These are phyloP conservation scores for Hormiphora californensis DNA, from an alignment of 37 sponge, comb jelly and placozoan species.

Conservation along the genomic window DNA sequence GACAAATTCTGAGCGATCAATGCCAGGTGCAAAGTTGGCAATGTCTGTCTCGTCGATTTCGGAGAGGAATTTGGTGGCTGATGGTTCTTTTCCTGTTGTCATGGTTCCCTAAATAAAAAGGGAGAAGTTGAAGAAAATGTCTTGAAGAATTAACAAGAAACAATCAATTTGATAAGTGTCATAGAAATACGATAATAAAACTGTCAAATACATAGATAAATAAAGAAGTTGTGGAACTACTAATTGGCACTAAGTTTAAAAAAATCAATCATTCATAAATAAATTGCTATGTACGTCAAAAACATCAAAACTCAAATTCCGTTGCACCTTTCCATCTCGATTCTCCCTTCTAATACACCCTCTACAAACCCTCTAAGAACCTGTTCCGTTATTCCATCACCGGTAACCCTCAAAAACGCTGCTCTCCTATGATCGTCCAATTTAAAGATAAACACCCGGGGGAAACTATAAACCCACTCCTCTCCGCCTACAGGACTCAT, in stretches of 20 bases:
- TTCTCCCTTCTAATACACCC: neutral
- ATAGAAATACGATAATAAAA: too few species aligned
- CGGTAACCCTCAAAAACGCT: slow-evolving; percentile 11
- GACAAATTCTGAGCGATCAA: slow-evolving; percentile 1
- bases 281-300: too few species aligned
- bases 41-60: slow-evolving; percentile 46
- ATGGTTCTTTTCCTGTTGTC: too few species aligned
- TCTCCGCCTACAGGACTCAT: neutral
- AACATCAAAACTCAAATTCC: too few species aligned
- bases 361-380: neutral
- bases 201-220: too few species aligned
- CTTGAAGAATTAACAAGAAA: too few species aligned
- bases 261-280: too few species aligned
- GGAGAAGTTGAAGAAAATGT: too few species aligned
- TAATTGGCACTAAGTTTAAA: too few species aligned
- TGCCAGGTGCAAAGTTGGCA: slow-evolving; percentile 2
- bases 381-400: neutral
- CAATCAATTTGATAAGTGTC: too few species aligned
- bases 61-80: slow-evolving; percentile 52
- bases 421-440: slow-evolving; percentile 2
- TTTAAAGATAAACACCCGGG: neutral
- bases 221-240: too few species aligned
- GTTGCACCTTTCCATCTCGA: neutral
- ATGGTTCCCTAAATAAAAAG: too few species aligned
- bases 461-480: neutral